Conservation (phyloP, 1,140 invertebrate genomes). For the Belonocnema kinseyi region DNA sequence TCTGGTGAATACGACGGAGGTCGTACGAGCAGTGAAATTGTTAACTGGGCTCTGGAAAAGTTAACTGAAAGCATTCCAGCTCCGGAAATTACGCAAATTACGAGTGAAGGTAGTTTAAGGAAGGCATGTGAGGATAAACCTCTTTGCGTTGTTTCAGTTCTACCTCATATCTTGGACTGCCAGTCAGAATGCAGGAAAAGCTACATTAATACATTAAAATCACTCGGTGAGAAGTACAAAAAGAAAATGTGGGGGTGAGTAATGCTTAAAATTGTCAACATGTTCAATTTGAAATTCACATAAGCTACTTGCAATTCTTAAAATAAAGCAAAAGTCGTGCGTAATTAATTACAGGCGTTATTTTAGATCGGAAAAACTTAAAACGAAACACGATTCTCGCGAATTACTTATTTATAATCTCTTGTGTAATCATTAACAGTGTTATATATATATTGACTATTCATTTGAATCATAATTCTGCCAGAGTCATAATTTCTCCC, state of each 20-base stretch:
- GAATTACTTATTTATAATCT: no score
- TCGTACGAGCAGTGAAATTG: conserved; percentile 93
- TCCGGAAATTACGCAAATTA: conserved; percentile 87
- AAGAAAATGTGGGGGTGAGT: conserved; percentile 96
- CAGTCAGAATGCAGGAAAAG: conserved; percentile 94
- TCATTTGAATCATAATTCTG: no score
- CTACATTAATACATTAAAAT: conserved; percentile 87
- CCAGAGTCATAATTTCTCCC: no score
- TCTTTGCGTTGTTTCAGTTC: conserved; percentile 93
- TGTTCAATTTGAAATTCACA: no score
- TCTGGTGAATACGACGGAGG: conserved; percentile 92
- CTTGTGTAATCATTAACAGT: no score
- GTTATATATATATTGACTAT: no score
- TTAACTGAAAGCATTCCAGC: conserved; percentile 90
- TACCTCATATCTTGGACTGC: conserved; percentile 98
- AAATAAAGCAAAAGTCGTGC: no score
- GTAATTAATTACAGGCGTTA: no score
- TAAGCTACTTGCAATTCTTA: no score
- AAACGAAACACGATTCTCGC: no score
- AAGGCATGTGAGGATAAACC: conserved; percentile 89
- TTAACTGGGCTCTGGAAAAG: conserved; percentile 92
- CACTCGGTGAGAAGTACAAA: conserved; percentile 94
- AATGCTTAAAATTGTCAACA: not conserved
- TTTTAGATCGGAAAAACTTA: no score
- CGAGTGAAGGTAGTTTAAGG: conserved; percentile 81